A percentile compares a stretch with the other conserved stretches of the same genome.
These are phyloP conservation scores for Lagopus leucura DNA, from an alignment of 2,113 vertebrate species.

Conservation along the genomic window DNA sequence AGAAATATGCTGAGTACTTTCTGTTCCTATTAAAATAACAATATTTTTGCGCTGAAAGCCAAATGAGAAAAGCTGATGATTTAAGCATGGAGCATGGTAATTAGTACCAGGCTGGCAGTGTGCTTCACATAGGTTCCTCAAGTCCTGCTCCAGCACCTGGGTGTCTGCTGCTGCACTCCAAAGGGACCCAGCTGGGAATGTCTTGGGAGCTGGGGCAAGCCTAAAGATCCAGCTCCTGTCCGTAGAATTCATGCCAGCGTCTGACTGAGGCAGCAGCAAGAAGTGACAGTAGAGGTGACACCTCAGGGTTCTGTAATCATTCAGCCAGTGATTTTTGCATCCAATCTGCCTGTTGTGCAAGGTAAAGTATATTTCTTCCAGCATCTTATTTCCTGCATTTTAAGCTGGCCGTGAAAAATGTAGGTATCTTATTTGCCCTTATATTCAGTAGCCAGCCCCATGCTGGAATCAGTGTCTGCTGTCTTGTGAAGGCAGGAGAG, in stretches of 20 bases:
- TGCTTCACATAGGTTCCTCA: neutral
- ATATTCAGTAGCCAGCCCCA: neutral
- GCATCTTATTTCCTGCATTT: neutral
- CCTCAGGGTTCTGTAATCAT: neutral
- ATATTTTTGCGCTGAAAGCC: neutral
- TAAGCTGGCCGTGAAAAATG: neutral
- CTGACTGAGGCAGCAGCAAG: neutral
- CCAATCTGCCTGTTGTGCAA: neutral
- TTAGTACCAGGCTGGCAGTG: neutral
- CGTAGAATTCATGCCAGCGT: neutral
- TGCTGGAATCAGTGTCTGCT: neutral
- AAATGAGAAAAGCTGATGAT: neutral
- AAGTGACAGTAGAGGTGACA: neutral
- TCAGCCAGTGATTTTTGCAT: accelerated
- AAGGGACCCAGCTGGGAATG: neutral
- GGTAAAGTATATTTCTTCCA: neutral
- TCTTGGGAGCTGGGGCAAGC: neutral
- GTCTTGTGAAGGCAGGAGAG: neutral
- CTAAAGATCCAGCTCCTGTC: neutral
- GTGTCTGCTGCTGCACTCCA: neutral
- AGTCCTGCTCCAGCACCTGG: neutral
- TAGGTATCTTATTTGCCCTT: neutral
- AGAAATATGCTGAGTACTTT: neutral
- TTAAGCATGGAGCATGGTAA: neutral
- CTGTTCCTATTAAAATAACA: neutral